phyloP scores from a whole-genome alignment of 2,888 invertebrate species.

The Apamea crenata region DNA sequence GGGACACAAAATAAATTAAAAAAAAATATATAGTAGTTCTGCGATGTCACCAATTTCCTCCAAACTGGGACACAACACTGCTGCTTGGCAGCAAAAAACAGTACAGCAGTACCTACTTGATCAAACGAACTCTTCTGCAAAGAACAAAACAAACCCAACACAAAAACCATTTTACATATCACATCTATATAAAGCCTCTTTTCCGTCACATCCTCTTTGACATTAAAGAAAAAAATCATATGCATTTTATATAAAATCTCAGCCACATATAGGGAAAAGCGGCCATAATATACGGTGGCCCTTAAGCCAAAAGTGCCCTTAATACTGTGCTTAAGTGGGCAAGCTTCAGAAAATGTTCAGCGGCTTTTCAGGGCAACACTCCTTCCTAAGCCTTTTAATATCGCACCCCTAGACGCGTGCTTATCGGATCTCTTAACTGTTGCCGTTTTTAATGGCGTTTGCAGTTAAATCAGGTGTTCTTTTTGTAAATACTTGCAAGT shows the following conservation, averaged over 20 bases:
- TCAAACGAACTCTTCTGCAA: not conserved
- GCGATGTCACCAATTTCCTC: not conserved
- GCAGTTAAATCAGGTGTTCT: slow-evolving; percentile 67
- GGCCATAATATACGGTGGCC: slow-evolving; percentile 85
- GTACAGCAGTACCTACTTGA: not conserved
- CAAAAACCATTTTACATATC: not conserved
- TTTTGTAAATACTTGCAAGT: slow-evolving; percentile 42
- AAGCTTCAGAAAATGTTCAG: slow-evolving; percentile 87
- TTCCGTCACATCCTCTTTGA: not conserved
- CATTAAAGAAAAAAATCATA: slow-evolving; percentile 36
- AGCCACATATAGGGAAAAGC: slow-evolving; percentile 77
- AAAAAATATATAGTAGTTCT: not conserved
- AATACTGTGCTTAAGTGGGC: slow-evolving; percentile 89
- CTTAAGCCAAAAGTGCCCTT: slow-evolving; percentile 88
- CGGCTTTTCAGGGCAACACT: slow-evolving; percentile 89
- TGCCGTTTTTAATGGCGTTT: slow-evolving; percentile 84
- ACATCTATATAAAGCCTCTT: not conserved
- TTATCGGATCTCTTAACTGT: slow-evolving; percentile 80
- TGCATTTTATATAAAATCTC: slow-evolving; percentile 68
- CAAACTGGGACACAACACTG: not conserved
- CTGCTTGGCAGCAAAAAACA: not conserved
- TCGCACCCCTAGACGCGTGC: slow-evolving; percentile 81
- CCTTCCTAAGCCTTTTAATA: slow-evolving; percentile 89
- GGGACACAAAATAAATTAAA: no score
- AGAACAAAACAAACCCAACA: not conserved